Base-by-base conservation (phyloP, 2,113 vertebrate genomes). In the Neolamprologus brichardi region DNA sequence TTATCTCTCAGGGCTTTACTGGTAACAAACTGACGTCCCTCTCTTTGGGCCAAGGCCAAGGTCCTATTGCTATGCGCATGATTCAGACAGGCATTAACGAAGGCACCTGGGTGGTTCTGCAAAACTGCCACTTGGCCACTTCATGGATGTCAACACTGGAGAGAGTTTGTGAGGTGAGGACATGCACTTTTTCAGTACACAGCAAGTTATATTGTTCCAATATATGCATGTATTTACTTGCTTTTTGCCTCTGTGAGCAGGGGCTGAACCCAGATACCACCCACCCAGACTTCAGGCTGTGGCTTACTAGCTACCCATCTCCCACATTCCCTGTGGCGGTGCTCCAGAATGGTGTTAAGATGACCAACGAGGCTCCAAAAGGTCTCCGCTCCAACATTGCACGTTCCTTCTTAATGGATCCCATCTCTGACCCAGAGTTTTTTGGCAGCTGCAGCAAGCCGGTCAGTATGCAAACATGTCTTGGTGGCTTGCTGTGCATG, bases 111-210 rank as follows among this genome's bases (percentile, higher is more conserved):
- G 95, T 98, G 56, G 98, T 98, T 83, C 96, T 99, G 83, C 98
- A 98, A 88, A 99, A 98, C 6, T 99, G 97, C 82, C 98, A 98
- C 82, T 95, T 98, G 51, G 98, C 97, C 79, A 98, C 97, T 11
- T 98, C 98, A 5, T 99, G 98, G 98, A 98, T 98, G 98, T 93
- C 97, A 37, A 96, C 89, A 3, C 94, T 99, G 28, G 98, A 99
- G 94, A 97, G 95, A 94, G 96, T 98, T 30, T 98, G 98, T 52
- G 98, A 98, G 97, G 98, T 98, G 75, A 84, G 89, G 72, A 51
- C 30, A 46, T 25, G 53, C 3, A n/a, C 5, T 1, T 23, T 34
- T 86, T 51, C 10, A 34, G 5, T 18, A 62, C 23, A 54, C 49
- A 39, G 25, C 15, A 70, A 11, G 13, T 23, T 10, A 28, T 56